Base-by-base conservation (phyloP, 1,140 invertebrate genomes). In the Drosophila saltans region DNA sequence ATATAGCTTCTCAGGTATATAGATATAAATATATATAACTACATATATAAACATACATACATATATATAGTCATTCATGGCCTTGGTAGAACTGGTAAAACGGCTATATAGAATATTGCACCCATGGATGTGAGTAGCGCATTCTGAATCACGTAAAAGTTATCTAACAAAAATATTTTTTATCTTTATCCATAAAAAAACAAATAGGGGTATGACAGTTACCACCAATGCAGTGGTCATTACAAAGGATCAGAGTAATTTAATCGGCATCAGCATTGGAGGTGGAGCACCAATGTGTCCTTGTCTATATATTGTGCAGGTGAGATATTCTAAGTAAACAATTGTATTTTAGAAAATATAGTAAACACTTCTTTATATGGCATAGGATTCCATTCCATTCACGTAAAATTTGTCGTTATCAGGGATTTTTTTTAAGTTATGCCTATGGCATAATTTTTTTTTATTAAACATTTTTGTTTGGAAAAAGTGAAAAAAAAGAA, bases 201-300 rank as follows among this genome's bases (percentile, higher is more conserved):
- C n/a, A 48, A 70, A 40, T 93, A 98, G 98, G 97, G 98, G 98
- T 0, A 98, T 99, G 97, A 98, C 96, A 41, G 96, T 99, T 28
- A 98, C 98, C 9, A 98, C 98, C n/a, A 98, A 98, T 26, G 96
- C 95, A 89, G 95, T 99, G 0, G 95, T 95, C 1, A 95, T 99
- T 24, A 95, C 95, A 72, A 99, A 99, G 93, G 98, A 99, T 93
- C 95, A 95, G 60, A 97, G 97, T 92, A 99, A 99, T 92, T 93
- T 99, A 21, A 99, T 99, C 81, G 98, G 99, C 1, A 99, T 99
- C 66, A 99, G 97, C 92, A 99, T 99, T 71, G 98, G 98, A 2
- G 98, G 98, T 9, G 98, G 99, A 59, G 97, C 98, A 0, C 98
- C 98, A 1, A 94, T 97, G 57, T 99, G 99, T 92, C 98, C 98